phyloP scores from a whole-genome alignment of 1,140 invertebrate species.

The Pogonomyrmex californicus region DNA sequence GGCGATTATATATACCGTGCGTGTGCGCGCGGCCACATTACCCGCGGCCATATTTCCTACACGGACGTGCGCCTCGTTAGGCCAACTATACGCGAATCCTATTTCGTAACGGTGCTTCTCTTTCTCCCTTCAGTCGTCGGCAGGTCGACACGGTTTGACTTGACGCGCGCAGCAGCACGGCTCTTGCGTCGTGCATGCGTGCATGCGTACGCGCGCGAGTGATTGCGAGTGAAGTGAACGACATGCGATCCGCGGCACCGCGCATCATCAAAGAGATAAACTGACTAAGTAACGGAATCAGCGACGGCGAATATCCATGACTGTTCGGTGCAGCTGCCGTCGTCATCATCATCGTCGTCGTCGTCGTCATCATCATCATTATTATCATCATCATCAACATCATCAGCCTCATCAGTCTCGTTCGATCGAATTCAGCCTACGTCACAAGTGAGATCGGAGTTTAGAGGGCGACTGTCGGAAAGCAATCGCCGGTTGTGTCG shows the following conservation, averaged over 20 bases:
- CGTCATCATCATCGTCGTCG: conserved; percentile 16
- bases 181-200: conserved; percentile 22
- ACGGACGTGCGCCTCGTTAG: conserved; percentile 41
- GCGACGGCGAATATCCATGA: background rate
- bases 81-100: conserved; percentile 47
- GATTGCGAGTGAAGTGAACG: background rate
- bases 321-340: background rate
- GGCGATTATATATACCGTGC: conserved; percentile 14
- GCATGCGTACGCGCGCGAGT: background rate
- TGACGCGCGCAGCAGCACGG: conserved; percentile 44
- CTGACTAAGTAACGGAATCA: conserved; percentile 36
- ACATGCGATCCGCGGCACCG: background rate
- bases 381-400: background rate
- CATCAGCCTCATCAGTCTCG: background rate
- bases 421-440: conserved; percentile 52
- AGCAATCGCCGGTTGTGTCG: background rate
- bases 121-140: conserved; percentile 40
- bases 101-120: conserved; percentile 81
- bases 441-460: background rate
- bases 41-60: conserved; percentile 54
- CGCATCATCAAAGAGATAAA: background rate
- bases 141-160: conserved; percentile 41
- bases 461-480: background rate
- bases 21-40: conserved; percentile 53
- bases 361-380: background rate